phyloP scores from a whole-genome alignment of 2,113 vertebrate species.

The Aix galericulata region DNA sequence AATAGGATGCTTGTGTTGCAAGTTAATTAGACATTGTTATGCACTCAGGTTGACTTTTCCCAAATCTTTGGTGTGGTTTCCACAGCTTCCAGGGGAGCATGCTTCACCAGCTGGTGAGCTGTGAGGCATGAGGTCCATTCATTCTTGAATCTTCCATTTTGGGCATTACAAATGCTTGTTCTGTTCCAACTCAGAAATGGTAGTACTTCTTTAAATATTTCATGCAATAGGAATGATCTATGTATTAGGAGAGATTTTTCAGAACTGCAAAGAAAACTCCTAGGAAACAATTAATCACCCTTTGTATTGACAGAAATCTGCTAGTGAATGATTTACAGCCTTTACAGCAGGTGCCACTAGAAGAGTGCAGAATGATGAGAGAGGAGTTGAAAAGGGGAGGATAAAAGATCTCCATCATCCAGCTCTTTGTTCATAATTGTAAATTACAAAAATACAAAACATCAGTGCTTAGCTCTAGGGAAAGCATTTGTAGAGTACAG shows the following conservation, averaged over 20 bases:
- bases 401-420: background rate
- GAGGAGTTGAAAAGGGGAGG: background rate
- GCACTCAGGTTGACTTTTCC: background rate
- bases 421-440: background rate
- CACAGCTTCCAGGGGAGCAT: background rate
- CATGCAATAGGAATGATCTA: background rate
- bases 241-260: background rate
- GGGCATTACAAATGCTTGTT: background rate
- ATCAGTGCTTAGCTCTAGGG: background rate
- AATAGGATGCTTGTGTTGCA: conserved; percentile 35
- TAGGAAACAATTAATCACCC: background rate
- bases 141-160: background rate
- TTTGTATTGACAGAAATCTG: background rate
- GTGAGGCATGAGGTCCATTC: background rate
- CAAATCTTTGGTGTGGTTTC: background rate
- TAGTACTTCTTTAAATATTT: background rate
- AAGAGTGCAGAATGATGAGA: background rate
- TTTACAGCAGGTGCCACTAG: background rate
- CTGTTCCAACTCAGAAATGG: background rate
- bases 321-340: background rate
- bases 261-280: background rate
- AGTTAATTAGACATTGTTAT: conserved; percentile 33
- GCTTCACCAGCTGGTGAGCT: background rate
- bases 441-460: background rate
- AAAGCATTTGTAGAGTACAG: background rate